Conservation (phyloP, 1,140 invertebrate genomes). For the Conus betulinus region DNA sequence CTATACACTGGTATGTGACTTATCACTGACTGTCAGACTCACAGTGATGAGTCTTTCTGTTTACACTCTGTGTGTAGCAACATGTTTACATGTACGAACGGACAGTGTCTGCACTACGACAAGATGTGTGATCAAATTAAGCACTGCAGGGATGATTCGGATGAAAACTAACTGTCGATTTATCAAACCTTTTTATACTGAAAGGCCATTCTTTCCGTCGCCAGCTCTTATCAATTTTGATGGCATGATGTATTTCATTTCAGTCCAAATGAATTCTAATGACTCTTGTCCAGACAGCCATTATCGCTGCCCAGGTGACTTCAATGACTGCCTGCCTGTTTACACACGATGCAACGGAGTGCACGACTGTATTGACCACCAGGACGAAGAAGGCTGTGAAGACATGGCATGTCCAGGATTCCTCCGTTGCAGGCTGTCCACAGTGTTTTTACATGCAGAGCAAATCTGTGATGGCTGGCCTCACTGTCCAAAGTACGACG, state of each 20-base stretch:
- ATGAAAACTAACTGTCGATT: neutral
- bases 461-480: conserved; percentile 31
- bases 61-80: neutral
- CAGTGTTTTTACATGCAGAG: conserved; percentile 17
- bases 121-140: neutral
- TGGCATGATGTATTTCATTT: neutral
- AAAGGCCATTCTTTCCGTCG: neutral
- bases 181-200: neutral
- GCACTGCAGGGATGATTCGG: neutral
- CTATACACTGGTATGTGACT: neutral
- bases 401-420: neutral
- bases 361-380: conserved; percentile 25
- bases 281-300: neutral
- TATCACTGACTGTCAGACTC: neutral
- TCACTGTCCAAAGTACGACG: conserved; percentile 36
- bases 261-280: neutral
- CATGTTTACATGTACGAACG: neutral
- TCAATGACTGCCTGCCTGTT: conserved; percentile 21
- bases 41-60: neutral
- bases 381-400: conserved; percentile 16
- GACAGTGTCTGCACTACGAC: neutral
- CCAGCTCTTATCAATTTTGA: neutral
- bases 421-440: conserved; percentile 16
- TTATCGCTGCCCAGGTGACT: neutral
- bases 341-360: conserved; percentile 38